Percentiles rank a stretch among this genome's conserved stretches.
Evolutionary conservation across 2,888 invertebrate species (phyloP).

Genomic region (Drosophila silvestris): DNA sequence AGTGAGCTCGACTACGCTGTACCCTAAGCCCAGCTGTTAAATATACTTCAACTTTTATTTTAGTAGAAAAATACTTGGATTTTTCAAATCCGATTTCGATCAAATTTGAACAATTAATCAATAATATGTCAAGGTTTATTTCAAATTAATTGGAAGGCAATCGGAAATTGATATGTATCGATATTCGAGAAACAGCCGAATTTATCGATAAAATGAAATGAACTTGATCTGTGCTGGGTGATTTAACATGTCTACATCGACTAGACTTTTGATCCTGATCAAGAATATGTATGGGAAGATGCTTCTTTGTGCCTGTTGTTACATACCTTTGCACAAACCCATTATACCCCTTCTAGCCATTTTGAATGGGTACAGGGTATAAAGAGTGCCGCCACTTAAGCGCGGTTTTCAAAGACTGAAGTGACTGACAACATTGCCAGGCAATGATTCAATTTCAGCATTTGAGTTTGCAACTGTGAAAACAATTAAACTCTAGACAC

Average conservation of each 20-base stretch:
- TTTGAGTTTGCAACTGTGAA: constrained; percentile 72
- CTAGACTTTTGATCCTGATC: not conserved
- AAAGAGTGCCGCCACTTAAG: constrained; percentile 64
- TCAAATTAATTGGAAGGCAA: not conserved
- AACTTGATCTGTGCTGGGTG: not conserved
- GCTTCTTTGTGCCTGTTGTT: not conserved
- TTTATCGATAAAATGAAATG: not conserved
- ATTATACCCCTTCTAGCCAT: not conserved
- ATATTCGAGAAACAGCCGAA: not conserved
- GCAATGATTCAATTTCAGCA: constrained; percentile 37
- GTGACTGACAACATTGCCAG: constrained; percentile 51
- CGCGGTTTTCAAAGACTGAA: constrained; percentile 60
- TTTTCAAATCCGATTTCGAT: not conserved
- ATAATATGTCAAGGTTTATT: not conserved
- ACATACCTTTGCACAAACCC: not conserved
- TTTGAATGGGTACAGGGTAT: not conserved
- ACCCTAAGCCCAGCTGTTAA: not conserved
- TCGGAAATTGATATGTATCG: not conserved
- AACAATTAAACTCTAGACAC: constrained; percentile 74
- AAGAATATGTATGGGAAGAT: fast-evolving
- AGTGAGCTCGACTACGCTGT: not conserved
- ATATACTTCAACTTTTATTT: not conserved
- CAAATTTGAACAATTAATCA: fast-evolving
- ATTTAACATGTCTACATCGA: too few species aligned
- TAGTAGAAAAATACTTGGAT: fast-evolving